These are phyloP conservation scores for Spodoptera litura DNA, from an alignment of 1,140 invertebrate genomes.

Conservation along the genomic window DNA sequence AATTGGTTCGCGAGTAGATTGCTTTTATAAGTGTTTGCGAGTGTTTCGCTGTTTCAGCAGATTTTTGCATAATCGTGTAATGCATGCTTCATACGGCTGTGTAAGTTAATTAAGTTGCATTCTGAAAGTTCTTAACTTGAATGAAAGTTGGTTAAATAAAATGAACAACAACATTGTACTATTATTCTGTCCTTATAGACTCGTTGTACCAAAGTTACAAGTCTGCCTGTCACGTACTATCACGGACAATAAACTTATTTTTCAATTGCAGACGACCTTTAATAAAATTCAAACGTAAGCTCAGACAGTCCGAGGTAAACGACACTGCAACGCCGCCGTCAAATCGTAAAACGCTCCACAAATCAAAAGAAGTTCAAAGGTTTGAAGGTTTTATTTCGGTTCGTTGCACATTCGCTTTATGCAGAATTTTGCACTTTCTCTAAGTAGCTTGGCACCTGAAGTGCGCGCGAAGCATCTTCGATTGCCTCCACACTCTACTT, in stretches of 20 bases:
- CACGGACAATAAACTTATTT: background rate
- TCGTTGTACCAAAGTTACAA: background rate
- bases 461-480: background rate
- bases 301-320: slow-evolving; percentile 26
- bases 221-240: background rate
- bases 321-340: background rate
- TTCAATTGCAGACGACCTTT: background rate
- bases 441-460: slow-evolving; percentile 37
- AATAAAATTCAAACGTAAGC: slow-evolving; percentile 4
- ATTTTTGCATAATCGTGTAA: background rate
- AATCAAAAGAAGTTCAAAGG: slow-evolving; percentile 8
- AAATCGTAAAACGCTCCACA: slow-evolving; percentile 17
- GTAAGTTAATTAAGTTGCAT: no score
- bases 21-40: background rate
- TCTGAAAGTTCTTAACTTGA: no score
- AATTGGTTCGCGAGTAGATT: slow-evolving; percentile 22
- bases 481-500: slow-evolving; percentile 15
- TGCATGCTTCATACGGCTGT: background rate
- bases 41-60: slow-evolving; percentile 3
- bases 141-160: no score
- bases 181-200: no score
- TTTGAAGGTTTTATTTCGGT: slow-evolving; percentile 23
- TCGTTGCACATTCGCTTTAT: slow-evolving; percentile 15
- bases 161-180: no score
- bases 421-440: slow-evolving; percentile 31